Evolutionary conservation across 64 coral and sea anemone genomes (phyloP).

Genomic region (Actinia tenebrosa): DNA sequence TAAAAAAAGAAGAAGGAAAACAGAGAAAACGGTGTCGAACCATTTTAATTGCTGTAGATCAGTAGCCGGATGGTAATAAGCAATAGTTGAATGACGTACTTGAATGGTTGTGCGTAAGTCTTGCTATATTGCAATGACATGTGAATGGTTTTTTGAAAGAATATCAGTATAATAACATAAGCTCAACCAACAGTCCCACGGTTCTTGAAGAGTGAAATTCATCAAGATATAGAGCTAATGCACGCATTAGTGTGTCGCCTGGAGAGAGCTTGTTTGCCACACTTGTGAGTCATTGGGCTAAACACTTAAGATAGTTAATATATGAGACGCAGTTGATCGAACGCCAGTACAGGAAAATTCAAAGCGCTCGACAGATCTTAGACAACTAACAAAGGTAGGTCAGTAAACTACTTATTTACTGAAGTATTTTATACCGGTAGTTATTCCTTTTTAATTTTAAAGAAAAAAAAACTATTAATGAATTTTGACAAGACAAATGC

Average conservation of each 20-base stretch:
- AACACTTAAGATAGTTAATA: not conserved
- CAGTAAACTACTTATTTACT: not conserved
- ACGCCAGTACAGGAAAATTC: not conserved
- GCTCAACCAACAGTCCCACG: not conserved
- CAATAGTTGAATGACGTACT: not conserved
- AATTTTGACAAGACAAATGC: not conserved
- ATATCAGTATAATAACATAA: not conserved
- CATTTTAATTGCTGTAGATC: not conserved
- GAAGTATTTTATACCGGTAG: not conserved
- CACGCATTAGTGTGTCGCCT: not conserved
- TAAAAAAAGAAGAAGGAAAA: no score
- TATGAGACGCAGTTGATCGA: not conserved
- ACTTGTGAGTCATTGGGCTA: no score
- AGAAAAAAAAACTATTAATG: no score
- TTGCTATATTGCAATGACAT: not conserved
- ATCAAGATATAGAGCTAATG: constrained; percentile 3
- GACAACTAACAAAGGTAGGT: not conserved
- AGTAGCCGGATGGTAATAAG: not conserved
- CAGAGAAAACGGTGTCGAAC: not conserved
- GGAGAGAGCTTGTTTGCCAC: not conserved
- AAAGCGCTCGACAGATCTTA: not conserved
- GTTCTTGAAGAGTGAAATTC: not conserved
- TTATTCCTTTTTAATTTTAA: not conserved
- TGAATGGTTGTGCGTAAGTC: not conserved
- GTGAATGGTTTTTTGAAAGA: not conserved